Percentiles rank a stretch among this genome's conserved stretches.
phyloP scores from a whole-genome alignment of 1,140 invertebrate genomes.

The Drosophila sp. region DNA sequence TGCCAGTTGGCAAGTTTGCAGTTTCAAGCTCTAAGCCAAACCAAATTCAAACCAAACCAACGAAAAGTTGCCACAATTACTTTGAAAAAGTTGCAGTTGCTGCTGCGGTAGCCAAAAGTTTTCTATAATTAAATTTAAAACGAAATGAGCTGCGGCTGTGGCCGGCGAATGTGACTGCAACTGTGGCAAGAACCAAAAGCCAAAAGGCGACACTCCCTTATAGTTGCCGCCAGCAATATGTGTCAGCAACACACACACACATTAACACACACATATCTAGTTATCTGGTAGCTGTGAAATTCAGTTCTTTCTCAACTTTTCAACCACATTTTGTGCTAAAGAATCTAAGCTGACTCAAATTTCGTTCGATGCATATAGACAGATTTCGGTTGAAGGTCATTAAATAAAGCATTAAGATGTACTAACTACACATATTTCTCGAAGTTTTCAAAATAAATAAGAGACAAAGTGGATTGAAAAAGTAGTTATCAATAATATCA shows the following conservation, averaged over 20 bases:
- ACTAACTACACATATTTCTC: no score
- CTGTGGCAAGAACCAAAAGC: slow-evolving; percentile 13
- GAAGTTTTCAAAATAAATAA: no score
- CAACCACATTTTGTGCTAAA: slow-evolving; percentile 1
- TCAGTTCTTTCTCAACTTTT: neutral
- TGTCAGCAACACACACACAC: neutral
- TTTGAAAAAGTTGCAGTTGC: slow-evolving; percentile 70
- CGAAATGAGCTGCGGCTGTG: slow-evolving; percentile 72
- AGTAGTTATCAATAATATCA: no score
- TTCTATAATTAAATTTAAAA: slow-evolving; percentile 82
- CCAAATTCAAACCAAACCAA: no score
- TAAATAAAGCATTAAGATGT: no score
- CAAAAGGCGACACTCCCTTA: slow-evolving; percentile 24
- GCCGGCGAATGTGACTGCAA: slow-evolving; percentile 8
- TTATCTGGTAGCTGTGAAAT: neutral
- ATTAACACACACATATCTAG: neutral
- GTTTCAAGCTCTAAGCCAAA: slow-evolving; percentile 52
- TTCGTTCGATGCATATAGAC: no score
- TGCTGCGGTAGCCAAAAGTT: slow-evolving; percentile 59
- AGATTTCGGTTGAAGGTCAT: no score
- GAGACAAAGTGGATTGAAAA: neutral
- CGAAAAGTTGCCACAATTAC: slow-evolving; percentile 79
- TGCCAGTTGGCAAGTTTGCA: slow-evolving; percentile 4
- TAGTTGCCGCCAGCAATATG: neutral
- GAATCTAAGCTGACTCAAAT: no score